These are phyloP conservation scores for Acanthosepion esculentum DNA, from an alignment of 2,888 invertebrate genomes.

Conservation along the genomic window DNA sequence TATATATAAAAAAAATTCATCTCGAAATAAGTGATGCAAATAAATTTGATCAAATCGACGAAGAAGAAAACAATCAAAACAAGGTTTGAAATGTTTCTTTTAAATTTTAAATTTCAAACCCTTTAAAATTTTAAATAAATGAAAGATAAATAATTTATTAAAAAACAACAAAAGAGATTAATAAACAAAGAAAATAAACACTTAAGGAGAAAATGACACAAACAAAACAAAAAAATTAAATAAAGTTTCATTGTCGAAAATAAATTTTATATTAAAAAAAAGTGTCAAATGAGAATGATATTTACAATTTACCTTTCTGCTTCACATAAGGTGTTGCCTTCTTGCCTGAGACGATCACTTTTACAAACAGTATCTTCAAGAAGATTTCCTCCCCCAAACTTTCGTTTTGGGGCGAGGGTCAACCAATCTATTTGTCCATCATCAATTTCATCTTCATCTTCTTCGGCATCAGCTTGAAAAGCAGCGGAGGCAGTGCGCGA, in stretches of 20 bases:
- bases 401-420: slow-evolving; percentile 61
- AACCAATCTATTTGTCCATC: slow-evolving; percentile 69
- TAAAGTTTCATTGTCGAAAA: background rate
- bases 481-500: slow-evolving; percentile 56
- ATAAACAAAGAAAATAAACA: too few relatives aligned
- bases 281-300: background rate
- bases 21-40: too few relatives aligned
- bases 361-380: slow-evolving; percentile 71
- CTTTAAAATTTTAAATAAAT: too few relatives aligned
- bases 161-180: too few relatives aligned
- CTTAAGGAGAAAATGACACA: too few relatives aligned
- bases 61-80: too few relatives aligned
- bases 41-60: too few relatives aligned
- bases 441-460: slow-evolving; percentile 63
- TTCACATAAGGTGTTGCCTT: slow-evolving; percentile 71
- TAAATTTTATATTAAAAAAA: background rate
- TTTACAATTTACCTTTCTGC: slow-evolving; percentile 67
- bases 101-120: too few relatives aligned
- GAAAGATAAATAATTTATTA: too few relatives aligned
- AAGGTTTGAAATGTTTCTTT: too few relatives aligned
- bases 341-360: slow-evolving; percentile 67
- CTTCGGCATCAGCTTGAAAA: slow-evolving; percentile 65
- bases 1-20: too few relatives aligned
- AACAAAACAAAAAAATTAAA: too few relatives aligned
- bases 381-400: slow-evolving; percentile 51